A percentile compares a stretch with the other conserved stretches of the same genome.
Evolutionary conservation across 1,140 invertebrate species (phyloP).

Genomic region (Sinella curviseta): DNA sequence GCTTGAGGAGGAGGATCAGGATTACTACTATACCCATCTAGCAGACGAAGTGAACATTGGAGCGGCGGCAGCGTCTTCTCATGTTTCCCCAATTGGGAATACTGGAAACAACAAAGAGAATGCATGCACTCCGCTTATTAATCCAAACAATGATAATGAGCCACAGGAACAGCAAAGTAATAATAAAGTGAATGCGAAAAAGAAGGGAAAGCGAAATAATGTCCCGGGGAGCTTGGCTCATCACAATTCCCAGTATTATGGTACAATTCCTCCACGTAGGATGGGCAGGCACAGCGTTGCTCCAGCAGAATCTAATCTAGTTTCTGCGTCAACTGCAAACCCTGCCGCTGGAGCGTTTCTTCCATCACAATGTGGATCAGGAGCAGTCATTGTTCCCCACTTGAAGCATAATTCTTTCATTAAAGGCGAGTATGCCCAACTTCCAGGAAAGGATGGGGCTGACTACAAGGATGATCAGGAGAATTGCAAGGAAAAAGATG

Average conservation of each 20-base stretch:
- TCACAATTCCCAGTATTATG: slow-evolving; percentile 14
- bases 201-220: background rate
- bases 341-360: background rate
- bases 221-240: background rate
- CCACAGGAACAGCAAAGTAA: background rate
- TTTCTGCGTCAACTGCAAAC: background rate
- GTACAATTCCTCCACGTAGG: background rate
- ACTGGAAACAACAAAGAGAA: background rate
- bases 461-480: background rate
- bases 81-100: background rate
- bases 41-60: too few relatives aligned
- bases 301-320: background rate
- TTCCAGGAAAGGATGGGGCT: background rate
- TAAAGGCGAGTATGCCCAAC: slow-evolving; percentile 5
- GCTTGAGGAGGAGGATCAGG: background rate
- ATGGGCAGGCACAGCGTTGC: background rate
- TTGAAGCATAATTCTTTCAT: background rate
- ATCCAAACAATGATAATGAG: background rate
- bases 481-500: background rate
- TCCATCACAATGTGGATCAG: background rate
- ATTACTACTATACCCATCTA: background rate
- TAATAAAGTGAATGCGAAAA: background rate
- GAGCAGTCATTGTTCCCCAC: slow-evolving; percentile 1
- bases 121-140: background rate
- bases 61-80: background rate